Evolutionary conservation across 2,888 invertebrate genomes (phyloP).

Genomic region (Urechis unicinctus): DNA sequence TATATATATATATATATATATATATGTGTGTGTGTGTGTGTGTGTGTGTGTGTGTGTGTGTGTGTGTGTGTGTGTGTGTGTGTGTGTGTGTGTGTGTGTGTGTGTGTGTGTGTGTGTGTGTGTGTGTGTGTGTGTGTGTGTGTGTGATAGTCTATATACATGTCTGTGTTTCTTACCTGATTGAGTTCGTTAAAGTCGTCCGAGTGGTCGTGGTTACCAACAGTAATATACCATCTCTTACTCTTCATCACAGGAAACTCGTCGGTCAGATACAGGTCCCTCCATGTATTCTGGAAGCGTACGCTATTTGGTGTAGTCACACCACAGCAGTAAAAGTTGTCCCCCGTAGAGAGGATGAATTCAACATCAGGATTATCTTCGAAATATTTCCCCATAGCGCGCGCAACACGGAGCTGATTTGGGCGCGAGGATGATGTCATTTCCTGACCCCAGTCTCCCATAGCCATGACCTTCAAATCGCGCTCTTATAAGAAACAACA

Average conservation of each 20-base stretch:
- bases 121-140: too few species aligned
- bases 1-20: too few species aligned
- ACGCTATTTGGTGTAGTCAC: slow-evolving; percentile 1
- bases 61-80: too few species aligned
- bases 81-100: too few species aligned
- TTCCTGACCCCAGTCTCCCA: not conserved
- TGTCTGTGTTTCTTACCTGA: too few species aligned
- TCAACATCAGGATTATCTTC: not conserved
- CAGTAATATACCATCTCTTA: slow-evolving; percentile 9
- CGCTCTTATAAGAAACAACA: too few species aligned
- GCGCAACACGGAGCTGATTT: not conserved
- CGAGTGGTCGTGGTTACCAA: slow-evolving; percentile 14
- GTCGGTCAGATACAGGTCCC: not conserved
- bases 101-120: too few species aligned
- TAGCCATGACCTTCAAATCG: not conserved
- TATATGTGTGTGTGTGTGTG: too few species aligned
- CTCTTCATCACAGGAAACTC: not conserved
- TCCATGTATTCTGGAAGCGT: slow-evolving; percentile 7
- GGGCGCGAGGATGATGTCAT: not conserved
- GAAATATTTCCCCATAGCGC: not conserved
- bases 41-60: too few species aligned
- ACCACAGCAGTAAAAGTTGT: slow-evolving; percentile 13
- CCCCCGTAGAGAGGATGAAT: slow-evolving; percentile 9
- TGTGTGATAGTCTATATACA: too few species aligned
- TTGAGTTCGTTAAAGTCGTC: not conserved